Evolutionary conservation across 2,113 vertebrate species (phyloP).

Genomic region (Ameiurus melas): DNA sequence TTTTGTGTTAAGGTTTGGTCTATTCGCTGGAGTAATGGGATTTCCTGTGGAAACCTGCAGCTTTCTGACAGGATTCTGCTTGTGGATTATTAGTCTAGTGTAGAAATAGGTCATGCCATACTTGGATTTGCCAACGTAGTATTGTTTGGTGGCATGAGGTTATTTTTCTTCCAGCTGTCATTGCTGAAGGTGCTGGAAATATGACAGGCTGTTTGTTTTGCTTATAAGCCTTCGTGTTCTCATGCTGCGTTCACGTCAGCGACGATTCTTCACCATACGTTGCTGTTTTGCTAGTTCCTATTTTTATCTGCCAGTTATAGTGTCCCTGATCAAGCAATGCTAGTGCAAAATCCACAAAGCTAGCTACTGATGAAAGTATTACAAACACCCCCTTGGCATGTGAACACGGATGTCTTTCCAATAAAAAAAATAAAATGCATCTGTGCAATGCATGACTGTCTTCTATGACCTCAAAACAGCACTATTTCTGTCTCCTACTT

Average conservation of each 20-base stretch:
- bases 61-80: constrained; percentile 57
- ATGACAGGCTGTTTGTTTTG: neutral
- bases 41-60: constrained; percentile 17
- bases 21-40: neutral
- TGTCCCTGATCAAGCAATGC: neutral
- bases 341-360: neutral
- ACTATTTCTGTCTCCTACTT: neutral
- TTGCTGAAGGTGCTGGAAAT: neutral
- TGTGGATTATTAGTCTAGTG: constrained; percentile 60
- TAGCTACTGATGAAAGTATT: neutral
- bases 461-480: neutral
- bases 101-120: constrained; percentile 59
- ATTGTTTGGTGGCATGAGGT: neutral
- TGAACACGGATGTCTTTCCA: neutral
- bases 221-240: neutral
- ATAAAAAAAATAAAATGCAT: neutral
- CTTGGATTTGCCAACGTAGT: constrained; percentile 31
- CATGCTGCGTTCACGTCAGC: neutral
- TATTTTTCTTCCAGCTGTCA: neutral
- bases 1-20: neutral
- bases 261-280: neutral
- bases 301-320: neutral
- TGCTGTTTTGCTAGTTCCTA: neutral
- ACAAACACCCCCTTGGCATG: neutral
- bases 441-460: neutral